Evolutionary conservation across 2,888 invertebrate species (phyloP).

Genomic region (Rhagium mordax): DNA sequence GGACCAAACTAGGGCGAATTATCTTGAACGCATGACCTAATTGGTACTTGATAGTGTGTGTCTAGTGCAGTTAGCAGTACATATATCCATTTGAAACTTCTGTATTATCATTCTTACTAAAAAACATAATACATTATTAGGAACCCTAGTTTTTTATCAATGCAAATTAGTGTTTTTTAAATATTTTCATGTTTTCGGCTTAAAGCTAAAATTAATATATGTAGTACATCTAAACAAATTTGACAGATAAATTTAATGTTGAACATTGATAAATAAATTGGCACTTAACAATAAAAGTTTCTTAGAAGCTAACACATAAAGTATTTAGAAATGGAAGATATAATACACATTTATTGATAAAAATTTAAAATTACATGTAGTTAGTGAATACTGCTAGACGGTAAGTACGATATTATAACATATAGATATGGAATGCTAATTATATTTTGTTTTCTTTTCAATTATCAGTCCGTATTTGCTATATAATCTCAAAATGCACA

Average conservation of each 20-base stretch:
- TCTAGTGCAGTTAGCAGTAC: too few relatives aligned
- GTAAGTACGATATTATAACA: conserved; percentile 45
- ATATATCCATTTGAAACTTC: too few relatives aligned
- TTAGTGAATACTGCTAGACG: conserved; percentile 45
- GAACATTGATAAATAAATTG: conserved; percentile 42
- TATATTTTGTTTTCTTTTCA: conserved; percentile 31
- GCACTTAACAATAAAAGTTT: conserved; percentile 49
- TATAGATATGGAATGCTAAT: conserved; percentile 53
- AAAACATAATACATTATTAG: too few relatives aligned
- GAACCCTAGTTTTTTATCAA: neutral
- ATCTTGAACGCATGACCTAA: too few relatives aligned
- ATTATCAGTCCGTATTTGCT: conserved; percentile 41
- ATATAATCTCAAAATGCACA: conserved; percentile 37
- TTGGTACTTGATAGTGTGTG: too few relatives aligned
- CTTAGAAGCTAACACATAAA: conserved; percentile 51
- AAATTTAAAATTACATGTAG: conserved; percentile 43
- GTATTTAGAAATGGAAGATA: conserved; percentile 53
- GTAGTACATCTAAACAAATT: conserved; percentile 22
- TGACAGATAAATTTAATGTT: conserved; percentile 12
- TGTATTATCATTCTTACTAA: too few relatives aligned
- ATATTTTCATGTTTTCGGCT: conserved; percentile 19
- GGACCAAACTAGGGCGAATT: too few relatives aligned
- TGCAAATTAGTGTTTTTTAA: neutral
- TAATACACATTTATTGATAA: conserved; percentile 47
- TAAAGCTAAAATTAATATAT: conserved; percentile 30